Evolutionary conservation across 2,797 vertebrate genomes (phyloP), one percentile per base, ranked within the genome.

Genomic region (Enteromius afrohamiltoni): DNA sequence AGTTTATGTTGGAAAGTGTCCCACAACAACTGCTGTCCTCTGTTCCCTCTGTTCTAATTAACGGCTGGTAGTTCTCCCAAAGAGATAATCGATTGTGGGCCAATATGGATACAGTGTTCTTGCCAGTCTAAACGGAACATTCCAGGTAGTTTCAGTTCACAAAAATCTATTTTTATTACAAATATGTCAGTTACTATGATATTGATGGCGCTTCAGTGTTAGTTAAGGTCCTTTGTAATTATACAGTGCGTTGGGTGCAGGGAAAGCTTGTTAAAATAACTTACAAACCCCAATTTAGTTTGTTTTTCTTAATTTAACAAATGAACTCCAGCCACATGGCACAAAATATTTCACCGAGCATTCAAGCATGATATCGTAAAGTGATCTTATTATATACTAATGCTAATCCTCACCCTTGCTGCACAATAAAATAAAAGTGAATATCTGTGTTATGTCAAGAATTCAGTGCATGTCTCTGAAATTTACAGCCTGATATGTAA

Each of bases 61-160:
- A 42, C 55, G 9, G 45, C 67, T n/a, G 29, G 45, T 79, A 23
- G 62, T 51, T 74, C 45, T 34, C 31, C 17, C 55, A 69, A 69
- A 51, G 6, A 68, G 45, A 68, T 7, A 1, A 77, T 83, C 21
- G 49, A 68, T 77, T 65, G 31, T 23, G 13, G 34, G 7, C 14
- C 47, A 53, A 29, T 65, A 51, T 21, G 21, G 17, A 23, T n/a
- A 65, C n/a, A 14, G 34, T 68, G 70, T 53, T 82, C 42, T 53
- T 51, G 58, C 16, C 37, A 23, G 40, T 16, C 34, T 64, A 47
- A 64, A 47, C 37, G 29, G 23, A 71, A 47, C 53, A n/a, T 71
- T 29, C 19, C 9, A 51, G 70, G 77, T 79, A 37, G 37, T 75
- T 82, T 73, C 21, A 75, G 58, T 64, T 73, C 53, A 62, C 11